A percentile compares a stretch with the other conserved stretches of the same genome.
These are phyloP conservation scores for Byasa hedistus DNA, from an alignment of 2,888 invertebrate genomes.

Conservation along the genomic window DNA sequence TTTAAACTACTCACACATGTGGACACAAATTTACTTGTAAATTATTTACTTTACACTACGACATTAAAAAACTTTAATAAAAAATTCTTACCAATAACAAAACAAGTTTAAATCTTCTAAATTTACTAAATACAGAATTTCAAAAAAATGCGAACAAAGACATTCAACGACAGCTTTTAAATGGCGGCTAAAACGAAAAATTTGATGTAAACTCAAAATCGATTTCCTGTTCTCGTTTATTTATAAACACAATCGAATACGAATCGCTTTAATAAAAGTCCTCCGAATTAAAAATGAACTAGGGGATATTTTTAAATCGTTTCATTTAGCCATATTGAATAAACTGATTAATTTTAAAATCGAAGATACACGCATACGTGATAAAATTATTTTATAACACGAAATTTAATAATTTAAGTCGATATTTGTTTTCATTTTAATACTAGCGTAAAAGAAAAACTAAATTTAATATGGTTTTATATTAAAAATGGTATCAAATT, in stretches of 20 bases:
- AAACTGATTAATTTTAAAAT: too few relatives aligned
- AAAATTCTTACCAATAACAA: conserved; percentile 17
- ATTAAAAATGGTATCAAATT: too few relatives aligned
- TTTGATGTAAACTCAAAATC: not conserved
- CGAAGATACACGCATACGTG: too few relatives aligned
- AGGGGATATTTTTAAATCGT: too few relatives aligned
- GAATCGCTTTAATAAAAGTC: not conserved
- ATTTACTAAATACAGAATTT: conserved; percentile 10
- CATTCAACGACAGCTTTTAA: conserved; percentile 20
- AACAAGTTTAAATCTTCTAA: not conserved
- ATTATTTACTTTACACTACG: not conserved
- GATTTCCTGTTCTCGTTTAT: not conserved
- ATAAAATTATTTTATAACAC: too few relatives aligned
- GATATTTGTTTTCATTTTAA: too few relatives aligned
- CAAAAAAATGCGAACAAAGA: conserved; percentile 28
- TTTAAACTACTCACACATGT: conserved; percentile 24
- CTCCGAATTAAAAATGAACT: too few relatives aligned
- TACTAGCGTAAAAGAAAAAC: too few relatives aligned
- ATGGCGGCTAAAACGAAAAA: conserved; percentile 27
- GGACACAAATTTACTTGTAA: conserved; percentile 3
- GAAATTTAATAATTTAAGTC: too few relatives aligned
- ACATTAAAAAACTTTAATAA: not conserved
- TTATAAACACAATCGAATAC: not conserved
- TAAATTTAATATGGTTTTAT: too few relatives aligned
- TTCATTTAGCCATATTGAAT: too few relatives aligned